These are phyloP conservation scores for Electrona antarctica DNA, from an alignment of 2,113 vertebrate species.

Conservation along the genomic window DNA sequence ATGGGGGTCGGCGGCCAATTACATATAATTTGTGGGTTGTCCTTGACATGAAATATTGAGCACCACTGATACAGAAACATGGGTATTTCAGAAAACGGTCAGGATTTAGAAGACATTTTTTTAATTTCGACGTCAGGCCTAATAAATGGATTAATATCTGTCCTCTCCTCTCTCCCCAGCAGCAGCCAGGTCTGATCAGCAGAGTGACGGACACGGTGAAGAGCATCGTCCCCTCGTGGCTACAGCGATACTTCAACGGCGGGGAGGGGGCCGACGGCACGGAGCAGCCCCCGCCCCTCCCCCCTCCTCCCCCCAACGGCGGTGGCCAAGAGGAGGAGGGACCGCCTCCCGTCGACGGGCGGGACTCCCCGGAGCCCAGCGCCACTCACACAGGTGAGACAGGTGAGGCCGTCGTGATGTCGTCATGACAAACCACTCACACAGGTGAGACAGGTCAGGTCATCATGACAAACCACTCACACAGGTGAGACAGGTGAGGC, in stretches of 20 bases:
- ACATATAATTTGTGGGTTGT: too few relatives aligned
- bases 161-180: conserved; percentile 31
- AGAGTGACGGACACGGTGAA: conserved; percentile 95
- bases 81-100: too few relatives aligned
- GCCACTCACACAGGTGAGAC: conserved; percentile 85
- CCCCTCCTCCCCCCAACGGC: conserved; percentile 75
- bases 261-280: conserved; percentile 78
- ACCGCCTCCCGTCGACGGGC: conserved; percentile 77
- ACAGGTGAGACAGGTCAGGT: too few relatives aligned
- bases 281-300: conserved; percentile 68
- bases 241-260: conserved; percentile 94
- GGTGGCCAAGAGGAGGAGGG: conserved; percentile 81
- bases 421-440: too few relatives aligned
- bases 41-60: too few relatives aligned
- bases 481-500: conserved; percentile 74
- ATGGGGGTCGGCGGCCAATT: too few relatives aligned
- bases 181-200: conserved; percentile 89
- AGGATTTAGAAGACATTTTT: too few relatives aligned
- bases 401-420: not conserved
- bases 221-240: conserved; percentile 95
- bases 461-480: conserved; percentile 69
- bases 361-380: conserved; percentile 84
- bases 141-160: too few relatives aligned
- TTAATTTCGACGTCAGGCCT: too few relatives aligned
- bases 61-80: too few relatives aligned